Base-by-base conservation (phyloP, 2,113 vertebrate genomes). In the Podilymbus podiceps region DNA sequence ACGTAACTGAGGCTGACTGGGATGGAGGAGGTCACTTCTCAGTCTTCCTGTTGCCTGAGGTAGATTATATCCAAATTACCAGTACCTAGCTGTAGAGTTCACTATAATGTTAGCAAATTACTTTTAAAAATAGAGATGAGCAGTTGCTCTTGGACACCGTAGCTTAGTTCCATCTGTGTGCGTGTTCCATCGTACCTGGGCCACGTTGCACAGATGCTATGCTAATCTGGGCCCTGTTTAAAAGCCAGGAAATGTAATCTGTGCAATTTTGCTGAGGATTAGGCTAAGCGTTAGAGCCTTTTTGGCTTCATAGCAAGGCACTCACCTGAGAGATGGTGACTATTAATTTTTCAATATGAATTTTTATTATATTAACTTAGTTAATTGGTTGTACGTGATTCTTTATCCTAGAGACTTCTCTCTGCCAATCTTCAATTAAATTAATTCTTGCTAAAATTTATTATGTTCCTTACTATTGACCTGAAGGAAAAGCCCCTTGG, bases 361-460 rank as follows among this genome's bases (percentile, higher is more conserved):
- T 83, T 78, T 83, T 83, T 82, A 38, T 67, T 88, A 19, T 67
- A 77, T 91, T 79, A 83, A 86, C 81, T 90, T 90, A 62, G 52
- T 66, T 93, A 91, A 85, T 60, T 85, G 38, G 20, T n/a, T 78
- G 49, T 11, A 31, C 6, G 3, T 58, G 24, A 64, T 28, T 93
- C 59, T 91, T 96, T 92, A 60, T 93, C 59, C 44, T 72, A 46
- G 80, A 86, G 85, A 92, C 55, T 77, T 94, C n/a, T 77, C 49
- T 73, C 13, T 84, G 84, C 63, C 62, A 78, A 9, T 87, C 55
- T 69, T 89, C 69, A 84, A 33, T 78, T 88, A 83, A 73, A 83
- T 53, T 8, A 3, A 7, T 95, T 95, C 84, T 60, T 66, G 25
- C 49, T 62, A 63, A 95, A 93, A 75, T 21, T 50, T 86, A 52